phyloP scores from a whole-genome alignment of 2,888 invertebrate species.

The Tetheella fluctuosa region DNA sequence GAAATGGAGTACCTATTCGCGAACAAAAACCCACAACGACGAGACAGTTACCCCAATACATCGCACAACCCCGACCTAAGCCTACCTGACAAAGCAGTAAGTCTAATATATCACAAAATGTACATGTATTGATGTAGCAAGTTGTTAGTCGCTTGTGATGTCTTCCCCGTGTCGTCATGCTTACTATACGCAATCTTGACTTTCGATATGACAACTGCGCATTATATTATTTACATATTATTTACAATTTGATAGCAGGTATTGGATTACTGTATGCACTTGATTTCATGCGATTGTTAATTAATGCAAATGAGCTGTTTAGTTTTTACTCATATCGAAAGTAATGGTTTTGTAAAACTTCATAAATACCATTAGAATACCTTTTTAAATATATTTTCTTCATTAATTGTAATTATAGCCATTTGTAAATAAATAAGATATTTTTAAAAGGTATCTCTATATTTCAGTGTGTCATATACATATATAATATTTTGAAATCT shows the following conservation, averaged over 20 bases:
- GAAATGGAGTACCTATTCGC: slow-evolving; percentile 76
- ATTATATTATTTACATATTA: slow-evolving; percentile 31
- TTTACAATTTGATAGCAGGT: slow-evolving; percentile 30
- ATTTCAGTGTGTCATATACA: not conserved
- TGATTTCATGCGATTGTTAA: no score
- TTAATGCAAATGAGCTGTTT: no score
- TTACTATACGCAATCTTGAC: slow-evolving; percentile 41
- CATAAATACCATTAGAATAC: slow-evolving; percentile 9
- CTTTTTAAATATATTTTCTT: slow-evolving; percentile 12
- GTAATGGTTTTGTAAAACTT: slow-evolving; percentile 16
- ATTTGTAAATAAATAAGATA: slow-evolving; percentile 14
- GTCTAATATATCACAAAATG: slow-evolving; percentile 32
- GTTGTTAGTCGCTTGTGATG: slow-evolving; percentile 38
- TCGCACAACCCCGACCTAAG: slow-evolving; percentile 56
- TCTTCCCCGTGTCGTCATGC: slow-evolving; percentile 35
- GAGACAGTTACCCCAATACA: slow-evolving; percentile 65
- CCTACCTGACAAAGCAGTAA: slow-evolving; percentile 70
- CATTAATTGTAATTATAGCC: not conserved
- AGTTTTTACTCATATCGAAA: no score
- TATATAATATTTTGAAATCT: not conserved
- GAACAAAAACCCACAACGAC: slow-evolving; percentile 52
- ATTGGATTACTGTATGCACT: slow-evolving; percentile 22
- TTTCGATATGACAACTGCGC: slow-evolving; percentile 41
- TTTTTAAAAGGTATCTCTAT: slow-evolving; percentile 3
- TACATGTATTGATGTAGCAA: slow-evolving; percentile 17